phyloP scores from a whole-genome alignment of 2,888 invertebrate species.

The Augochlorella aurata region DNA sequence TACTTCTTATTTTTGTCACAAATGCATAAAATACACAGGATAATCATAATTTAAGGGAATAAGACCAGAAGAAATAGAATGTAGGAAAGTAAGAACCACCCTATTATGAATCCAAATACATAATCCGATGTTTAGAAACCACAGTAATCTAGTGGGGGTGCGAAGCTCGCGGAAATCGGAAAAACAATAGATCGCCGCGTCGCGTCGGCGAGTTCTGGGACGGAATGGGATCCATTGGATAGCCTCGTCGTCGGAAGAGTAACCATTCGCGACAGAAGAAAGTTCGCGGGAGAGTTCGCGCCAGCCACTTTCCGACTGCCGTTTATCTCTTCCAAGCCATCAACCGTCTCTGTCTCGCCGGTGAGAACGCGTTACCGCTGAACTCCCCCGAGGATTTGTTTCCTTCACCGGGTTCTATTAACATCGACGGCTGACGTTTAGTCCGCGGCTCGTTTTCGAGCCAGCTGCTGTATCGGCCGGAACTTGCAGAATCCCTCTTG shows the following conservation, averaged over 20 bases:
- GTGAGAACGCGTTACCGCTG: neutral
- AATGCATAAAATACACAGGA: no score
- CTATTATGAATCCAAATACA: no score
- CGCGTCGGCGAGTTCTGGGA: neutral
- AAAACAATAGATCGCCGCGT: constrained; percentile 6
- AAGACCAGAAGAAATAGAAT: no score
- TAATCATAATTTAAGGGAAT: no score
- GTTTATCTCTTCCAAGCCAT: constrained; percentile 31
- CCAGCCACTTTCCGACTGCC: constrained; percentile 1
- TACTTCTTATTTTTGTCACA: no score
- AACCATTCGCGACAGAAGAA: constrained; percentile 6
- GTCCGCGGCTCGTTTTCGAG: neutral
- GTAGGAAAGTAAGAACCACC: no score
- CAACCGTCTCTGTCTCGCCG: constrained; percentile 9
- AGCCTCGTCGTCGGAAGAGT: neutral
- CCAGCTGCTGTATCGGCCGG: neutral
- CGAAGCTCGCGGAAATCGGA: neutral
- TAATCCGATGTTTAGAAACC: no score
- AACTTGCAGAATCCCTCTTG: neutral
- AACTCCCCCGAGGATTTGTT: constrained; percentile 5
- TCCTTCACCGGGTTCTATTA: neutral
- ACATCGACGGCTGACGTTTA: constrained; percentile 6
- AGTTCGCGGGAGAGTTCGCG: constrained; percentile 18
- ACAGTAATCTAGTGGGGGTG: neutral
- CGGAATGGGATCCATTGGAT: neutral